Conservation (phyloP, 1,140 invertebrate genomes). For the Eurosta solidaginis region DNA sequence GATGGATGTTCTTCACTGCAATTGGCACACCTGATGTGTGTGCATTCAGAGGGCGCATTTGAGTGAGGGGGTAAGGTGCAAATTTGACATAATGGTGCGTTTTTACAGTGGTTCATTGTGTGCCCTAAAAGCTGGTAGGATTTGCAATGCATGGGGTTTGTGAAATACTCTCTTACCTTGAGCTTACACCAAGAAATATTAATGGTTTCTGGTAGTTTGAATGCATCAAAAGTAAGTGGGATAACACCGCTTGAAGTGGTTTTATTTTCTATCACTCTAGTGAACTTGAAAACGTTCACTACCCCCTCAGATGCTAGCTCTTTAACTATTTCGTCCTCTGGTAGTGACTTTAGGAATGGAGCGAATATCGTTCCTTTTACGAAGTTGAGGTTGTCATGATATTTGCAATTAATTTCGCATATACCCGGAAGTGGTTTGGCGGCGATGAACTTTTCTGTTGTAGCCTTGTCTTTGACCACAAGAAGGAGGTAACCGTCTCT, state of each 20-base stretch:
- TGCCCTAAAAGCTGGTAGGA: not conserved
- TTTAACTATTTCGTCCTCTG: not conserved
- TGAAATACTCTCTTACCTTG: not conserved
- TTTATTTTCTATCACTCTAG: not conserved
- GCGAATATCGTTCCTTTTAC: not conserved
- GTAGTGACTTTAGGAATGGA: not conserved
- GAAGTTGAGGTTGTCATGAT: not conserved
- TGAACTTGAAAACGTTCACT: not conserved
- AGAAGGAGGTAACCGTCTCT: not conserved
- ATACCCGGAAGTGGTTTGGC: not conserved
- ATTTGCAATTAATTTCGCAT: not conserved
- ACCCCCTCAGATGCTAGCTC: not conserved
- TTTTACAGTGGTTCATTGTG: constrained; percentile 1
- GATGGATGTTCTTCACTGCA: not conserved
- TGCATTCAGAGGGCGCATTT: not conserved
- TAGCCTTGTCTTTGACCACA: not conserved
- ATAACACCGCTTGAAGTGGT: not conserved
- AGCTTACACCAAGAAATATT: not conserved
- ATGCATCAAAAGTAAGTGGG: not conserved
- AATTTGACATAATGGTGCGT: not conserved
- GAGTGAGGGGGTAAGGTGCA: not conserved
- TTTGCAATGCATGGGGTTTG: constrained; percentile 2
- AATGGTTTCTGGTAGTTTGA: not conserved
- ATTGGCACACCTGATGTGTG: not conserved
- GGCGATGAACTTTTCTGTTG: not conserved